A percentile compares a stretch with the other conserved stretches of the same genome.
phyloP scores from a whole-genome alignment of 2,113 vertebrate genomes.

The Sapajus apella region DNA sequence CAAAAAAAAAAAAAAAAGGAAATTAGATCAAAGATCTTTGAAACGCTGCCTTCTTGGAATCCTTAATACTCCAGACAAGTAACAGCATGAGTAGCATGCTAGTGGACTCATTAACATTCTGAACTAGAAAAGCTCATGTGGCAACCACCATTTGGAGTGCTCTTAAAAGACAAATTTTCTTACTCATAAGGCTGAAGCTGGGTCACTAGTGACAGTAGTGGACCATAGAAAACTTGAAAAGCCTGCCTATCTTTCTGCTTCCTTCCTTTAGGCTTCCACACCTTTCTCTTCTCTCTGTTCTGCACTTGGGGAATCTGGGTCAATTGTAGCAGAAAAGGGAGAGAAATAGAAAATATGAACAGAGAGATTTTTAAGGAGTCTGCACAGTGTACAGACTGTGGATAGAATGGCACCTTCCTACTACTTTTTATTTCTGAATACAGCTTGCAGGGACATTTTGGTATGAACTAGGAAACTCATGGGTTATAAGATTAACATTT shows the following conservation, averaged over 20 bases:
- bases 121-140: conserved; percentile 33
- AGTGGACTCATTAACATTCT: conserved; percentile 16
- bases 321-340: neutral
- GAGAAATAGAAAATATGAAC: neutral
- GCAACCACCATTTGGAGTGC: neutral
- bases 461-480: neutral
- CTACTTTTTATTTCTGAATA: neutral
- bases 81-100: conserved; percentile 48
- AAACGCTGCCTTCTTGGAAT: conserved; percentile 36
- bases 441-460: neutral
- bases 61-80: conserved; percentile 51
- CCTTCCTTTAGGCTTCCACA: neutral
- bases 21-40: conserved; percentile 66
- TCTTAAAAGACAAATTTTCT: conserved; percentile 15
- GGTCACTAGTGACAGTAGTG: neutral
- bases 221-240: neutral
- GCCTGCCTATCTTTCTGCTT: conserved; percentile 16
- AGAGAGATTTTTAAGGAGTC: neutral
- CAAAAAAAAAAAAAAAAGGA: neutral
- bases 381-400: neutral
- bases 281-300: neutral
- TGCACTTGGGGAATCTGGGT: conserved; percentile 17
- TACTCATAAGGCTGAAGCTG: conserved; percentile 7
- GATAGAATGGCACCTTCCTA: neutral
- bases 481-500: conserved; percentile 31